Percentiles rank a stretch among this genome's conserved stretches.
phyloP scores from a whole-genome alignment of 2,888 invertebrate genomes.

The Gisinianus flammeolus region DNA sequence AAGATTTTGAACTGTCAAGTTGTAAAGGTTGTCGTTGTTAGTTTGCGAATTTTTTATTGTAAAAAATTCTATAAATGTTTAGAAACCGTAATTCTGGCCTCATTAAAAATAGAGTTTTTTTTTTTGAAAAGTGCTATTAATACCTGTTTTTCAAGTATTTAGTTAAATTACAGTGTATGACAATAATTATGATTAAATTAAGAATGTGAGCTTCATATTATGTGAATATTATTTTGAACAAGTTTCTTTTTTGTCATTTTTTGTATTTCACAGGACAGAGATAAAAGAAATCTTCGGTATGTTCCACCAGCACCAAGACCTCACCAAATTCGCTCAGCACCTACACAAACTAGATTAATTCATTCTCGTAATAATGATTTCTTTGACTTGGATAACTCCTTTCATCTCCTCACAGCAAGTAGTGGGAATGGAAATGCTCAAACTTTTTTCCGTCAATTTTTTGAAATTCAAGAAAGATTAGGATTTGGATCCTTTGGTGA shows the following conservation, averaged over 20 bases:
- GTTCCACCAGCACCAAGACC: conserved; percentile 56
- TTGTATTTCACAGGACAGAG: conserved; percentile 50
- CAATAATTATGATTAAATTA: too few relatives aligned
- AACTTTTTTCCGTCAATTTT: conserved; percentile 73
- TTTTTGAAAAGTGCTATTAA: too few relatives aligned
- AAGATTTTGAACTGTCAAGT: too few relatives aligned
- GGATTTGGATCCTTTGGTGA: conserved; percentile 80
- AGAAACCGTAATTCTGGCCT: too few relatives aligned
- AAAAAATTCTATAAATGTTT: too few relatives aligned
- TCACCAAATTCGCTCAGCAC: conserved; percentile 53
- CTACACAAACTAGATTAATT: conserved; percentile 50
- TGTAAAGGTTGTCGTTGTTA: too few relatives aligned
- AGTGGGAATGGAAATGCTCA: conserved; percentile 26
- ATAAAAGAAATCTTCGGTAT: conserved; percentile 48
- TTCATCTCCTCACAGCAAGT: conserved; percentile 48
- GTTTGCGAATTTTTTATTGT: too few relatives aligned
- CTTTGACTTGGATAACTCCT: conserved; percentile 53
- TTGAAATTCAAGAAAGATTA: conserved; percentile 68
- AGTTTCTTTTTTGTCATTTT: conserved; percentile 4
- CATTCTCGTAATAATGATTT: conserved; percentile 53
- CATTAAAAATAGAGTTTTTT: too few relatives aligned
- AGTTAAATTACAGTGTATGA: too few relatives aligned
- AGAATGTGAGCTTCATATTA: too few relatives aligned
- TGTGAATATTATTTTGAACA: neutral
- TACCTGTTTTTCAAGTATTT: too few relatives aligned